Evolutionary conservation across 2,113 vertebrate species (phyloP).

Genomic region (Rallus limicola): DNA sequence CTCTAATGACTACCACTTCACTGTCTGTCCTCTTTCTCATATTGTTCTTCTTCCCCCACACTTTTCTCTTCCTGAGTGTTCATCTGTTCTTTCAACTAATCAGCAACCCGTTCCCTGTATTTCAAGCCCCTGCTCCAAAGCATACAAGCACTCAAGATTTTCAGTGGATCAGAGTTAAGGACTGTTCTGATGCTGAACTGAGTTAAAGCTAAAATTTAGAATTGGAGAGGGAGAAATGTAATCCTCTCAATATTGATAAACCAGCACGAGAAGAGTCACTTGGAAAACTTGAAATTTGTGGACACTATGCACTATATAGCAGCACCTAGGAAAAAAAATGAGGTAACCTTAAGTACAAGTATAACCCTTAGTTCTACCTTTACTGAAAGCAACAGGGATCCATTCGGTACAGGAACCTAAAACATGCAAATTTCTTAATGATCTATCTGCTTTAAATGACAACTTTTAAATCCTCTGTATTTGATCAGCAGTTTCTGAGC

Average conservation of each 20-base stretch:
- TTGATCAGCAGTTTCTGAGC: background rate
- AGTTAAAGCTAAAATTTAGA: background rate
- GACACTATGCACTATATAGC: background rate
- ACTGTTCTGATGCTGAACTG: background rate
- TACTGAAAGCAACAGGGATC: background rate
- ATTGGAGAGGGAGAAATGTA: background rate
- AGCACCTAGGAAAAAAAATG: background rate
- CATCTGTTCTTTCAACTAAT: background rate
- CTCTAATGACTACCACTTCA: background rate
- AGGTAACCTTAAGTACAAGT: background rate
- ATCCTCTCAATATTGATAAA: background rate
- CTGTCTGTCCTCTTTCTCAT: background rate
- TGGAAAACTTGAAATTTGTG: background rate
- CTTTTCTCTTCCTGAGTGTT: background rate
- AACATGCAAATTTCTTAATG: background rate
- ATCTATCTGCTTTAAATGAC: background rate
- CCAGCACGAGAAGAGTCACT: background rate
- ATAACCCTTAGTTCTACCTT: background rate
- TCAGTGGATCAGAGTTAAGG: background rate
- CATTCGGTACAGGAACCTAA: background rate
- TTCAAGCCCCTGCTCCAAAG: background rate
- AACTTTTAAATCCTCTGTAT: background rate
- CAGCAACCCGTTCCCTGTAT: background rate
- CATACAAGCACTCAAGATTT: background rate
- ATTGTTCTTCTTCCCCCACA: background rate